Evolutionary conservation across 2,113 vertebrate genomes (phyloP).

Genomic region (Cardinalis cardinalis): DNA sequence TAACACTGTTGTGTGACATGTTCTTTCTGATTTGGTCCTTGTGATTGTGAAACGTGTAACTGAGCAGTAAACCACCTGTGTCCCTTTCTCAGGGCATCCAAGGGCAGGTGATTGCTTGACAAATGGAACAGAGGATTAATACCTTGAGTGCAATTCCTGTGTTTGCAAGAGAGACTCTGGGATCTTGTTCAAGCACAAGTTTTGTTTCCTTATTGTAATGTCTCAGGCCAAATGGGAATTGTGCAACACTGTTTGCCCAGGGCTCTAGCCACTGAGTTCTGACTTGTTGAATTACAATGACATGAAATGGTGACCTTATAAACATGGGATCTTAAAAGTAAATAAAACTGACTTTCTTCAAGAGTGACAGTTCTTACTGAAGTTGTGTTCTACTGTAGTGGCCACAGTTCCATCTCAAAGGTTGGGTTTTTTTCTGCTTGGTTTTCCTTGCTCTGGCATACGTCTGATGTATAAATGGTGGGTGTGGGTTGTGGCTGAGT

Average conservation of each 20-base stretch:
- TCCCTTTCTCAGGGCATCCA: not conserved
- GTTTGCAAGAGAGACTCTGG: rapidly evolving
- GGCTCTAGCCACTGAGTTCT: not conserved
- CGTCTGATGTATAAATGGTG: not conserved
- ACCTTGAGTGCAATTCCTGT: rapidly evolving
- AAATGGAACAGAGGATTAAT: not conserved
- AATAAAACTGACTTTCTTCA: not conserved
- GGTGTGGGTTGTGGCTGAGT: not conserved
- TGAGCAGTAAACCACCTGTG: not conserved
- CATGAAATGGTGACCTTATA: not conserved
- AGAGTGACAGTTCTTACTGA: not conserved
- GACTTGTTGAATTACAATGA: not conserved
- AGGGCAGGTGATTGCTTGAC: not conserved
- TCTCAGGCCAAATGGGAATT: rapidly evolving
- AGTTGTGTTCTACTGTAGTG: not conserved
- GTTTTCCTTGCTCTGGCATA: not conserved
- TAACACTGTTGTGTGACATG: not conserved
- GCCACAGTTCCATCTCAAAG: not conserved
- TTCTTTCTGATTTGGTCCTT: not conserved
- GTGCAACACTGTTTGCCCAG: not conserved
- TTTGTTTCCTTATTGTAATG: rapidly evolving
- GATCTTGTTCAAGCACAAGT: not conserved
- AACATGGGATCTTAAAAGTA: not conserved
- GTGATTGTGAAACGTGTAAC: not conserved
- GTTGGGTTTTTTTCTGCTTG: not conserved